Percentiles rank a stretch among this genome's conserved stretches.
Evolutionary conservation across 2,797 vertebrate genomes (phyloP).

Genomic region (Thalassophryne amazonica): DNA sequence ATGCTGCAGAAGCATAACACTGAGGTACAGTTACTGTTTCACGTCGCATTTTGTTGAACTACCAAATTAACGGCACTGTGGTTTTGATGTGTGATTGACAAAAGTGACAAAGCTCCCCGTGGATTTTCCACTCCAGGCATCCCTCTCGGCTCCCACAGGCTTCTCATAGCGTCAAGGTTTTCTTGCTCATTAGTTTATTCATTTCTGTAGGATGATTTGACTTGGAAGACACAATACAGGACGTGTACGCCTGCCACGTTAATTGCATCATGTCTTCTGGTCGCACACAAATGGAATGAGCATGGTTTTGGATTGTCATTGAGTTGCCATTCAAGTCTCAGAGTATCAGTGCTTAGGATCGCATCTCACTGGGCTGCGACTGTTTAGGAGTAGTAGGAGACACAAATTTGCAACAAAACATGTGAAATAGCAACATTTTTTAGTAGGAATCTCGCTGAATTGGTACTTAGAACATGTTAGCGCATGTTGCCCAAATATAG

Average conservation of each 20-base stretch:
- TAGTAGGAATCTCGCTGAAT: too few species aligned
- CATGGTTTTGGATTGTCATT: too few species aligned
- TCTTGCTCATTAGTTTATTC: slow-evolving; percentile 22
- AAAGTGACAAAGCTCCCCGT: slow-evolving; percentile 11
- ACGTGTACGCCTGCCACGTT: slow-evolving; percentile 26
- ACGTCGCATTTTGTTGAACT: not conserved
- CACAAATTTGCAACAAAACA: too few species aligned
- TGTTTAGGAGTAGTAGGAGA: too few species aligned
- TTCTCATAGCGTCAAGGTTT: slow-evolving; percentile 12
- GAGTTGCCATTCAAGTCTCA: too few species aligned
- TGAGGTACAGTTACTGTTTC: not conserved
- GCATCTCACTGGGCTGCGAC: too few species aligned
- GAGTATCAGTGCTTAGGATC: too few species aligned
- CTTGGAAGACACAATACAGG: slow-evolving; percentile 13
- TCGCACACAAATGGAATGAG: too few species aligned
- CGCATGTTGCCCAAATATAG: too few species aligned
- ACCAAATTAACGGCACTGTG: slow-evolving; percentile 1
- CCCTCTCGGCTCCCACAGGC: not conserved
- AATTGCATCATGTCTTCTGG: slow-evolving; percentile 18
- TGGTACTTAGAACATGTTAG: too few species aligned
- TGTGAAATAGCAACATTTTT: too few species aligned
- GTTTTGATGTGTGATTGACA: slow-evolving; percentile 31
- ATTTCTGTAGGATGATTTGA: not conserved
- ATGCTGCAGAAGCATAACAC: not conserved
- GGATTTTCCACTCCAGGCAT: not conserved